Evolutionary conservation across 2,888 invertebrate genomes (phyloP).

Genomic region (Mesoligia furuncula): DNA sequence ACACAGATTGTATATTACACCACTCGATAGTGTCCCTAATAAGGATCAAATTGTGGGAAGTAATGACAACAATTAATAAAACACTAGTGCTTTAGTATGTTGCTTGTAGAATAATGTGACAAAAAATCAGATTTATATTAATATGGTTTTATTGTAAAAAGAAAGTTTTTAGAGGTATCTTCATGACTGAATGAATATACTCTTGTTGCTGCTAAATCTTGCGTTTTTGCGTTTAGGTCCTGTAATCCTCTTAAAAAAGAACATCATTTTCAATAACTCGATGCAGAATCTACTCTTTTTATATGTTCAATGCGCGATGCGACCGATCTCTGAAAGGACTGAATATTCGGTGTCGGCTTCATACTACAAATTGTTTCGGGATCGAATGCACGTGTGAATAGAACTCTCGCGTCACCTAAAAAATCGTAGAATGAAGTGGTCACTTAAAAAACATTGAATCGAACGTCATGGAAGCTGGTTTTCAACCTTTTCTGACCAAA

Average conservation of each 20-base stretch:
- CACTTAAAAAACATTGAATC: neutral
- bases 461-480: neutral
- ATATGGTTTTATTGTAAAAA: neutral
- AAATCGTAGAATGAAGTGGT: neutral
- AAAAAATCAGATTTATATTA: no score
- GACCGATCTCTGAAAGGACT: neutral
- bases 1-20: no score
- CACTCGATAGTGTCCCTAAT: no score
- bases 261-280: neutral
- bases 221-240: no score
- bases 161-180: no score
- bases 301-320: neutral
- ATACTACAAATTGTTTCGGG: neutral
- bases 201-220: no score
- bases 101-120: no score
- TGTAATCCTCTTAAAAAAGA: no score
- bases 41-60: no score
- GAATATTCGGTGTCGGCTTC: neutral
- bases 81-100: no score
- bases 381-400: constrained; percentile 9
- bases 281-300: neutral
- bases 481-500: neutral
- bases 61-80: no score
- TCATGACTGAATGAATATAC: no score
- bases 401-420: neutral